phyloP scores from a whole-genome alignment of 2,888 invertebrate species.

The Venusia cambrica region DNA sequence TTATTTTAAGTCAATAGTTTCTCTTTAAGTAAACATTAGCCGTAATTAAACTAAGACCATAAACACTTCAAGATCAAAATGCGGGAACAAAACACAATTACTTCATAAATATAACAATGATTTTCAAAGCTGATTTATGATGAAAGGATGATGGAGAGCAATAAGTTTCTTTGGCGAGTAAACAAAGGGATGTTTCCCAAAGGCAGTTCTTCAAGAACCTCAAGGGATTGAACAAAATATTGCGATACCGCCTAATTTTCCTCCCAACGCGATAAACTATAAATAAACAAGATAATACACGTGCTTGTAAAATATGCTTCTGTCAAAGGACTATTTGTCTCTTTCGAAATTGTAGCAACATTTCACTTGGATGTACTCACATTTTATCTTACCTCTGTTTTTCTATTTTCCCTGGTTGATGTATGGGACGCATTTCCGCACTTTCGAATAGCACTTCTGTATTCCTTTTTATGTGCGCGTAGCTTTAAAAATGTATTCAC shows the following conservation, averaged over 20 bases:
- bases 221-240: slow-evolving; percentile 20
- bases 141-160: background rate
- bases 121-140: background rate
- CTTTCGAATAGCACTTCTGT: slow-evolving; percentile 70
- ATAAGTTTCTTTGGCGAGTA: slow-evolving; percentile 13
- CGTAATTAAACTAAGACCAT: no score
- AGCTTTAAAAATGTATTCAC: slow-evolving; percentile 75
- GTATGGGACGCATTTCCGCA: slow-evolving; percentile 78
- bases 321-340: slow-evolving; percentile 67
- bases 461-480: slow-evolving; percentile 73
- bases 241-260: slow-evolving; percentile 25
- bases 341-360: slow-evolving; percentile 68
- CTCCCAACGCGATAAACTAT: slow-evolving; percentile 24
- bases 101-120: background rate
- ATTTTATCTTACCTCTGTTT: slow-evolving; percentile 70
- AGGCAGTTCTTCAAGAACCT: slow-evolving; percentile 21
- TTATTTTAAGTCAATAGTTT: no score
- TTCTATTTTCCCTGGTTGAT: slow-evolving; percentile 75
- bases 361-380: slow-evolving; percentile 68
- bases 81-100: background rate
- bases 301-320: slow-evolving; percentile 56
- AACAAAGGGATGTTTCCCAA: slow-evolving; percentile 17
- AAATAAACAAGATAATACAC: slow-evolving; percentile 33
- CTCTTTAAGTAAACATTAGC: no score
- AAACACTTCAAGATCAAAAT: no score